Evolutionary conservation across 1,140 invertebrate genomes (phyloP).

Genomic region (Condylostylus longicornis): DNA sequence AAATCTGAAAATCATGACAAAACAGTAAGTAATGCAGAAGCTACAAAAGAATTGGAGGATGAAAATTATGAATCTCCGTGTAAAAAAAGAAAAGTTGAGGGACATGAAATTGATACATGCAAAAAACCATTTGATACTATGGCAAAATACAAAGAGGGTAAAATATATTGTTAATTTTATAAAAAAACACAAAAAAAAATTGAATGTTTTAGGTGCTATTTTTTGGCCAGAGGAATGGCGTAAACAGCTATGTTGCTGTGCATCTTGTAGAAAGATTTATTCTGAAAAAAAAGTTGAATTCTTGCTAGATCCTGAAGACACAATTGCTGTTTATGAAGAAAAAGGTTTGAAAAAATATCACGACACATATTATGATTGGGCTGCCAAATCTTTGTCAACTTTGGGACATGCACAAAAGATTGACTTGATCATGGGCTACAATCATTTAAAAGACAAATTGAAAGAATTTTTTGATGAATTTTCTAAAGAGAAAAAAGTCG

Average conservation of each 20-base stretch:
- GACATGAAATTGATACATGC: too few relatives aligned
- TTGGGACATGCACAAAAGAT: conserved; percentile 70
- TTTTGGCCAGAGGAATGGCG: conserved; percentile 65
- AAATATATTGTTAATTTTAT: neutral
- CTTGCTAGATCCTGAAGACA: conserved; percentile 68
- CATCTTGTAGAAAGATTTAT: conserved; percentile 50
- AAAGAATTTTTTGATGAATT: conserved; percentile 76
- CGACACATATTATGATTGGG: too few relatives aligned
- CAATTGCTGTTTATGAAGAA: conserved; percentile 73
- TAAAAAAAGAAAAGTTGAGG: too few relatives aligned
- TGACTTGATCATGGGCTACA: conserved; percentile 71
- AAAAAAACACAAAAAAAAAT: neutral
- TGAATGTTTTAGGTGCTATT: conserved; percentile 17
- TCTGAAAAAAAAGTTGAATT: conserved; percentile 50
- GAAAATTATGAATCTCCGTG: too few relatives aligned
- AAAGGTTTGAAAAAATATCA: conserved; percentile 50
- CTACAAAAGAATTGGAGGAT: too few relatives aligned
- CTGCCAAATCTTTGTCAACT: conserved; percentile 48
- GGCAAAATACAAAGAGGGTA: neutral
- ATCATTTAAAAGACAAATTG: conserved; percentile 71
- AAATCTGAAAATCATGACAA: too few relatives aligned
- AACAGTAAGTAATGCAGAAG: too few relatives aligned
- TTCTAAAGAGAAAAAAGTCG: conserved; percentile 69
- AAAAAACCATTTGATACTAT: neutral
- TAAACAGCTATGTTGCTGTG: conserved; percentile 53